Evolutionary conservation across 2,888 invertebrate genomes (phyloP).

Genomic region (Scotopteryx bipunctaria): DNA sequence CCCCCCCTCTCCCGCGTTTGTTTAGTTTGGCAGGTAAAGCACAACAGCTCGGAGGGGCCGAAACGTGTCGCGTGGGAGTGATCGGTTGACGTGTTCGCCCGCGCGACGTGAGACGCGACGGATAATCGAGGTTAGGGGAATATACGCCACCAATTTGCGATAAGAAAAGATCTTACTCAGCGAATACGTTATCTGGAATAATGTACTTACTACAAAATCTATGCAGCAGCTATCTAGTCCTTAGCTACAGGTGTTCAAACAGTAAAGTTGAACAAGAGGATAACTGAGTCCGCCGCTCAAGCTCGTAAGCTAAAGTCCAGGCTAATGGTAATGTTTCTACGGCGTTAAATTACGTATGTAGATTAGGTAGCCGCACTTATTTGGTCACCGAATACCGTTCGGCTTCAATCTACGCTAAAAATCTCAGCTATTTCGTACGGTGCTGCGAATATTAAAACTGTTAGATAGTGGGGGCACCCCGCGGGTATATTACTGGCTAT

Average conservation of each 20-base stretch:
- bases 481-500: constrained; percentile 21
- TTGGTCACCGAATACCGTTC: constrained; percentile 6
- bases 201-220: too few relatives aligned
- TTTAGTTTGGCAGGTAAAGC: constrained; percentile 74
- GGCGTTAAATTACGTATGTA: constrained; percentile 15
- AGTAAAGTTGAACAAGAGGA: not conserved
- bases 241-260: not conserved
- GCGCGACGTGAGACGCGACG: constrained; percentile 40
- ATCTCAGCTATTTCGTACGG: constrained; percentile 27
- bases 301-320: constrained; percentile 4
- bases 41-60: constrained; percentile 51
- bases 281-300: not conserved
- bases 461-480: constrained; percentile 31
- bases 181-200: not conserved
- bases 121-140: constrained; percentile 52
- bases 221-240: not conserved
- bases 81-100: constrained; percentile 53
- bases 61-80: constrained; percentile 58
- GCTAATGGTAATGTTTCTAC: constrained; percentile 9
- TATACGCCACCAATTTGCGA: constrained; percentile 42
- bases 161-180: constrained; percentile 29
- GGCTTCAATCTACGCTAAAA: constrained; percentile 23
- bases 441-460: constrained; percentile 27
- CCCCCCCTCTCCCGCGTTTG: constrained; percentile 51
- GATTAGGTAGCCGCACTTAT: constrained; percentile 11